phyloP scores from a whole-genome alignment of 2,888 invertebrate species.

The Xylota sylvarum region DNA sequence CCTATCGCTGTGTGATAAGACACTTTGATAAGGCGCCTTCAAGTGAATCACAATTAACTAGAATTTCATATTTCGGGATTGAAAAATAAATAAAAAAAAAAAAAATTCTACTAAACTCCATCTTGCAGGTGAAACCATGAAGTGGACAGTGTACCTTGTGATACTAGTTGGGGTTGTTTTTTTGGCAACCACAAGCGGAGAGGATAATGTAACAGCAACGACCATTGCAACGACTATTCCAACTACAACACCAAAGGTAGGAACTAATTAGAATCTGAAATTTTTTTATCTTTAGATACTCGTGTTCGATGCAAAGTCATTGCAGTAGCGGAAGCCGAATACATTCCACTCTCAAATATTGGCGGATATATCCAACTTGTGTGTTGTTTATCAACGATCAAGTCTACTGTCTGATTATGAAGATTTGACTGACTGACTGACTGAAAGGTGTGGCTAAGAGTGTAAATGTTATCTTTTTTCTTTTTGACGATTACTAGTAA shows the following conservation, averaged over 20 bases:
- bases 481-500: neutral
- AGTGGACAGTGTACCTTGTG: slow-evolving; percentile 43
- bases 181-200: slow-evolving; percentile 29
- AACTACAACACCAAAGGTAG: slow-evolving; percentile 50
- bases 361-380: neutral
- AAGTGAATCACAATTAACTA: slow-evolving; percentile 60
- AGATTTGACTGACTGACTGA: neutral
- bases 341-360: neutral
- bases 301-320: neutral
- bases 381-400: neutral
- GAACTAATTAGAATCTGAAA: slow-evolving; percentile 10
- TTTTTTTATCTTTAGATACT: slow-evolving; percentile 47
- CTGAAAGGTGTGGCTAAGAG: slow-evolving; percentile 25
- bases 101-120: neutral
- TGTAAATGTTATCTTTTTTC: slow-evolving; percentile 28
- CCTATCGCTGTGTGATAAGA: slow-evolving; percentile 46
- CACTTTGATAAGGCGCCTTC: slow-evolving; percentile 31
- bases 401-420: neutral
- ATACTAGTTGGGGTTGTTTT: slow-evolving; percentile 27
- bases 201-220: slow-evolving; percentile 5
- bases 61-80: slow-evolving; percentile 20
- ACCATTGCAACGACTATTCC: neutral
- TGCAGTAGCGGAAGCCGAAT: slow-evolving; percentile 10
- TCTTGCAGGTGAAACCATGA: slow-evolving; percentile 57
- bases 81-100: neutral